A percentile compares a stretch with the other conserved stretches of the same genome.
phyloP scores from a whole-genome alignment of 1,140 invertebrate species.

The Drosophila nigrodunni region DNA sequence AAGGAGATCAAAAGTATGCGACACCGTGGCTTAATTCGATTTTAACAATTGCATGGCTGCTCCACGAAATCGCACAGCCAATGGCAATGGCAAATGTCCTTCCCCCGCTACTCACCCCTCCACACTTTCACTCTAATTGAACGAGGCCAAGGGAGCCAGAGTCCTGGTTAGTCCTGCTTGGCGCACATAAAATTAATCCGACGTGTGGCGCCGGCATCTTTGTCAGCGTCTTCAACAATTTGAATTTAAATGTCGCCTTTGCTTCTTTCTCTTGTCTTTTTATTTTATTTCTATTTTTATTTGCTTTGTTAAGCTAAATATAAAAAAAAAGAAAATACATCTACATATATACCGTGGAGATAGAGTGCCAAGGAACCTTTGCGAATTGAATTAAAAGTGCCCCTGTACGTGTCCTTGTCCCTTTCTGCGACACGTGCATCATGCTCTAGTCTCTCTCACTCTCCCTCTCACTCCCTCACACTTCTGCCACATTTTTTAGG shows the following conservation, averaged over 20 bases:
- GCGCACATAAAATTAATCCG: conserved; percentile 81
- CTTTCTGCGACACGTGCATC: conserved; percentile 25
- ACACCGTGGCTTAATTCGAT: conserved; percentile 83
- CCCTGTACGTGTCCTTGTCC: conserved; percentile 47
- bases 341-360: background rate
- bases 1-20: conserved; percentile 82
- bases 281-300: conserved; percentile 60
- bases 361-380: conserved; percentile 64
- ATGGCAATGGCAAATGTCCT: conserved; percentile 58
- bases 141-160: conserved; percentile 25
- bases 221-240: conserved; percentile 78
- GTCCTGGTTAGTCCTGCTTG: conserved; percentile 34
- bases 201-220: conserved; percentile 77
- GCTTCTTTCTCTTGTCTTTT: conserved; percentile 56
- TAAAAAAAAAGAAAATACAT: background rate
- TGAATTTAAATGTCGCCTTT: conserved; percentile 76
- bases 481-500: too few species aligned
- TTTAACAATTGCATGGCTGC: conserved; percentile 76
- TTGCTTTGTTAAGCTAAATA: conserved; percentile 59
- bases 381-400: conserved; percentile 81
- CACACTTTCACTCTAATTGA: conserved; percentile 63
- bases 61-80: conserved; percentile 52
- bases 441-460: background rate
- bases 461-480: background rate
- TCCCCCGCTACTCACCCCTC: conserved; percentile 11